Conservation (phyloP, 2,888 invertebrate genomes). For the Leptura quadrifasciata region DNA sequence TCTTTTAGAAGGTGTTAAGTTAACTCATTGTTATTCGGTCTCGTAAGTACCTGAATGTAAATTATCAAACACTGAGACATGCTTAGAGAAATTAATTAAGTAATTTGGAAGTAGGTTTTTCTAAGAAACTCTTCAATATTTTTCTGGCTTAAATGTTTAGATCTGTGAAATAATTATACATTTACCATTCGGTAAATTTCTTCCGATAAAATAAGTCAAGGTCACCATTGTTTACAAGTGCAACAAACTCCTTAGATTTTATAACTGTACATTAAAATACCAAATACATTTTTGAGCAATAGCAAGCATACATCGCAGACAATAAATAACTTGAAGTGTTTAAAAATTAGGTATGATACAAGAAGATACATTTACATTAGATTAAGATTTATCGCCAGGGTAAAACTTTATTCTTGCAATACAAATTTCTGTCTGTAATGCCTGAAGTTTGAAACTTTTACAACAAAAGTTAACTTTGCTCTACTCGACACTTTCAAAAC, state of each 20-base stretch:
- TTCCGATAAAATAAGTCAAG: constrained; percentile 2
- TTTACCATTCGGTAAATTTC: not conserved
- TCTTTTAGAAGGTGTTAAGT: constrained; percentile 5
- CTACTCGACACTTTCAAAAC: not conserved
- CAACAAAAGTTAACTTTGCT: not conserved
- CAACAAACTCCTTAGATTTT: not conserved
- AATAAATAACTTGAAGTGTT: not conserved
- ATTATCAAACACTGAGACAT: not conserved
- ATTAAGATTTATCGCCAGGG: not conserved
- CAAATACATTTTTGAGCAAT: not conserved
- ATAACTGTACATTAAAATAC: not conserved
- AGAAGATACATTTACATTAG: not conserved
- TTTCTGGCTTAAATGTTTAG: not conserved
- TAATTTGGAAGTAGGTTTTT: not conserved
- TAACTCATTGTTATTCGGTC: too few species aligned
- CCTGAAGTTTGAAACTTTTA: not conserved
- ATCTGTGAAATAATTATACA: not conserved
- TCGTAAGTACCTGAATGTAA: too few species aligned
- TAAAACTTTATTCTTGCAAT: not conserved
- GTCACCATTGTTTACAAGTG: constrained; percentile 2
- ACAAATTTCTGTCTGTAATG: too few species aligned
- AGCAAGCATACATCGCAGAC: too few species aligned
- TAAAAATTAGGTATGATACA: not conserved
- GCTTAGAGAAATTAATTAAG: not conserved
- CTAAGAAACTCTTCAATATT: not conserved